Evolutionary conservation across 2,888 invertebrate species (phyloP).

Genomic region (Yponomeuta plumbellus): DNA sequence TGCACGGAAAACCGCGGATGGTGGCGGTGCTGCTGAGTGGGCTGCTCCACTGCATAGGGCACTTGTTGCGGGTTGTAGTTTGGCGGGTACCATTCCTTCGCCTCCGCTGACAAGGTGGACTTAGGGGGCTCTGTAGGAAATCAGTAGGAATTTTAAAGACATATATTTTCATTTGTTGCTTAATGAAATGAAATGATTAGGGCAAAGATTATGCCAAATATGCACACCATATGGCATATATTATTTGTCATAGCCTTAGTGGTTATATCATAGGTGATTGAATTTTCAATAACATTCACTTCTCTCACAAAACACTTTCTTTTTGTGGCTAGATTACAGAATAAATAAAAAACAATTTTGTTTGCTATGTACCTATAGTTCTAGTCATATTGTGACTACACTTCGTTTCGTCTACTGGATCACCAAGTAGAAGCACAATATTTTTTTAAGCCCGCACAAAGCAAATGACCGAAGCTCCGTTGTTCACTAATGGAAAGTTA

Average conservation of each 20-base stretch:
- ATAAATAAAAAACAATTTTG: background rate
- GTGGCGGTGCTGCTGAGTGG: conserved; percentile 26
- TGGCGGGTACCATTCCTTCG: conserved; percentile 78
- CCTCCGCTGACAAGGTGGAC: conserved; percentile 73
- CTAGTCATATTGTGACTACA: background rate
- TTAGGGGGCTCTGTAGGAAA: conserved; percentile 28
- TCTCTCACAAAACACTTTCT: background rate
- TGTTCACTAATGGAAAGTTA: conserved; percentile 11
- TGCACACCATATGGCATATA: background rate
- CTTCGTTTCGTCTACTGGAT: background rate
- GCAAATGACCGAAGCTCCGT: background rate
- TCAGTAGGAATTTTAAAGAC: background rate
- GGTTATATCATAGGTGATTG: background rate
- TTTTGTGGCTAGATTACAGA: background rate
- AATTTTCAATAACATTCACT: background rate
- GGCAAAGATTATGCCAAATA: background rate
- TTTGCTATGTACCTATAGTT: background rate
- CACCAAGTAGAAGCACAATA: background rate
- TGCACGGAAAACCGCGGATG: conserved; percentile 65
- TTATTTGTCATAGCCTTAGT: background rate
- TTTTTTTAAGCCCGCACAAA: background rate
- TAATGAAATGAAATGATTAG: too few relatives aligned
- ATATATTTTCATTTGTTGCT: too few relatives aligned
- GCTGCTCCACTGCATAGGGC: conserved; percentile 30
- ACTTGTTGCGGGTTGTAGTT: conserved; percentile 60